These are phyloP conservation scores for Popillia japonica DNA, from an alignment of 1,140 invertebrate species.

Conservation along the genomic window DNA sequence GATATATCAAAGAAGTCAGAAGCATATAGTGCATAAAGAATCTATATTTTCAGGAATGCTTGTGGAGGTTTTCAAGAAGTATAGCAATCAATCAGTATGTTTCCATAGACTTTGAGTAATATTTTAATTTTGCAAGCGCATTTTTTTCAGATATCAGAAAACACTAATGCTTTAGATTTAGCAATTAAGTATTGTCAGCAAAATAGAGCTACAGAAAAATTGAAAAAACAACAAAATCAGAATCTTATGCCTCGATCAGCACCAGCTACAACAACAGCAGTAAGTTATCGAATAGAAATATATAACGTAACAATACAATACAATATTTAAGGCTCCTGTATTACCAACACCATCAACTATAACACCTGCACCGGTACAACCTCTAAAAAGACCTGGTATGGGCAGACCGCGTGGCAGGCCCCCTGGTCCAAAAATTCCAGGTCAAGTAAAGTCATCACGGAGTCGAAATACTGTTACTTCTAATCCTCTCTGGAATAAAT, in stretches of 20 bases:
- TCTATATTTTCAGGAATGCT: slow-evolving; percentile 66
- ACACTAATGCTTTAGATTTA: slow-evolving; percentile 58
- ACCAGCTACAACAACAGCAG: slow-evolving; percentile 9
- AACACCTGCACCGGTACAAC: slow-evolving; percentile 35
- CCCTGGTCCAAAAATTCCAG: slow-evolving; percentile 54
- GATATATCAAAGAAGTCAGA: slow-evolving; percentile 69
- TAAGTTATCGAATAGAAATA: slow-evolving; percentile 4
- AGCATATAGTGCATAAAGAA: slow-evolving; percentile 67
- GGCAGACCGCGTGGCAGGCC: slow-evolving; percentile 57
- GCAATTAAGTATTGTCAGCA: slow-evolving; percentile 61
- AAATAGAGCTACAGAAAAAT: slow-evolving; percentile 54
- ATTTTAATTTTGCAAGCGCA: not conserved
- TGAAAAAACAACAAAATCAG: slow-evolving; percentile 44
- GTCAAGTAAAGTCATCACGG: slow-evolving; percentile 48
- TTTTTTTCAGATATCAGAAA: slow-evolving; percentile 53
- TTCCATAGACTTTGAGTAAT: not conserved
- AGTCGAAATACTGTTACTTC: slow-evolving; percentile 44
- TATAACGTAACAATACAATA: not conserved
- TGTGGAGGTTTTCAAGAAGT: slow-evolving; percentile 68
- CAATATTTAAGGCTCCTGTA: slow-evolving; percentile 49
- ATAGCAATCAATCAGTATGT: slow-evolving; percentile 61
- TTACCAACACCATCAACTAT: slow-evolving; percentile 50
- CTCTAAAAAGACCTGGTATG: slow-evolving; percentile 51
- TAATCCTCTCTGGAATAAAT: slow-evolving; percentile 24
- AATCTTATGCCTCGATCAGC: not conserved